These are phyloP conservation scores for Balearica regulorum DNA, from an alignment of 2,797 vertebrate genomes.

Conservation along the genomic window DNA sequence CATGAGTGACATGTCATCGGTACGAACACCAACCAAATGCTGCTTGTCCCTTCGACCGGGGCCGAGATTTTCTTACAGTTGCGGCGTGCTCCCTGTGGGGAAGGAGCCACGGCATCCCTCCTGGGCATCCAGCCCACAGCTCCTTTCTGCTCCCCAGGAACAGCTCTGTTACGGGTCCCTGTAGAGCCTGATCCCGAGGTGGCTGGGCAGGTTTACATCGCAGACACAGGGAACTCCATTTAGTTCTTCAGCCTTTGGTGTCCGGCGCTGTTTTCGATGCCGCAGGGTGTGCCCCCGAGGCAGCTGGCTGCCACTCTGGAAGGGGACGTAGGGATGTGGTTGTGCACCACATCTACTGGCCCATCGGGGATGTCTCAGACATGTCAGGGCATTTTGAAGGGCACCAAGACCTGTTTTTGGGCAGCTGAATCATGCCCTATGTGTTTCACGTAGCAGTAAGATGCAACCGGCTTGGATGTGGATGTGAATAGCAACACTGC, in stretches of 20 bases:
- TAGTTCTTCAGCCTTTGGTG: background rate
- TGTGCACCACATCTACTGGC: background rate
- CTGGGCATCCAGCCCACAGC: background rate
- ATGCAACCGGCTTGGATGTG: background rate
- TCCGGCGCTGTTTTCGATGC: background rate
- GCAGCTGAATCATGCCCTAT: background rate
- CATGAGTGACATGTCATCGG: rapidly evolving
- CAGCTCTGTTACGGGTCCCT: background rate
- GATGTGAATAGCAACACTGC: background rate
- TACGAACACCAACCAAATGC: background rate
- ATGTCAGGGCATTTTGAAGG: background rate
- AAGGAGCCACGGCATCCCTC: background rate
- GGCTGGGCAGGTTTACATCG: background rate
- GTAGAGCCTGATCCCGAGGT: background rate
- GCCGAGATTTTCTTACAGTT: background rate
- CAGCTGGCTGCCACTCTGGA: background rate
- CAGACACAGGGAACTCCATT: background rate
- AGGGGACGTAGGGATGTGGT: background rate
- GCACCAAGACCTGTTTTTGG: background rate
- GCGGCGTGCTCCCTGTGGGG: rapidly evolving
- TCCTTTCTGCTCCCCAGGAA: background rate
- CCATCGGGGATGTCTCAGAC: background rate
- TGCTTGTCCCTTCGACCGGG: background rate
- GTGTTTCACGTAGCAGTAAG: background rate
- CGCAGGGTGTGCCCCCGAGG: rapidly evolving